phyloP scores from a whole-genome alignment of 2,888 invertebrate genomes.

The Scaptomyza cyrtandrae region DNA sequence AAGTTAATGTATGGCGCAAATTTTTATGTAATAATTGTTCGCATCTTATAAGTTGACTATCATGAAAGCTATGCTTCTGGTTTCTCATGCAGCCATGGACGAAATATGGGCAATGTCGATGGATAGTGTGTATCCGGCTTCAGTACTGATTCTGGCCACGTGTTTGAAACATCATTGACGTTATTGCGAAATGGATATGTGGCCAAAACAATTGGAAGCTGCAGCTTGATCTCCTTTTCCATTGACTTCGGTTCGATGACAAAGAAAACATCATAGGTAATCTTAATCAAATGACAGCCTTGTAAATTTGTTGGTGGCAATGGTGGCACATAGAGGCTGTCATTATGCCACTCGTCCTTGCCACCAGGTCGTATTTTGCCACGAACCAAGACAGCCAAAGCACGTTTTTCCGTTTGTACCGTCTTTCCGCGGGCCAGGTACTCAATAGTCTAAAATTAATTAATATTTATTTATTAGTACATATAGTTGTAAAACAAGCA shows the following conservation, averaged over 20 bases:
- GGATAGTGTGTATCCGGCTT: slow-evolving; percentile 96
- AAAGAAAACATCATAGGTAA: slow-evolving; percentile 96
- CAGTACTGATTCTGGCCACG: slow-evolving; percentile 86
- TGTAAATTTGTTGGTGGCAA: slow-evolving; percentile 96
- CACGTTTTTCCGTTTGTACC: slow-evolving; percentile 93
- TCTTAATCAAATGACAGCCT: slow-evolving; percentile 96
- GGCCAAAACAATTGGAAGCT: slow-evolving; percentile 95
- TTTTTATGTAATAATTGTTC: slow-evolving; percentile 51
- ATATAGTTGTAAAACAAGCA: background rate
- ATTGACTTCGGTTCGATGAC: slow-evolving; percentile 95
- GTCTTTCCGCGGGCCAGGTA: slow-evolving; percentile 94
- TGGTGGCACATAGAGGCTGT: slow-evolving; percentile 96
- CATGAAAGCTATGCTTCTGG: slow-evolving; percentile 70
- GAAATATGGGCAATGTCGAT: slow-evolving; percentile 94
- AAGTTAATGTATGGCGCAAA: slow-evolving; percentile 68
- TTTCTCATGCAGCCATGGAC: slow-evolving; percentile 93
- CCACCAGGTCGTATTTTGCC: slow-evolving; percentile 93
- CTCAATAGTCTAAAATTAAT: slow-evolving; percentile 89
- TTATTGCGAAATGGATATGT: slow-evolving; percentile 93
- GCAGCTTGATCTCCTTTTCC: slow-evolving; percentile 95
- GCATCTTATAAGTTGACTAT: slow-evolving; percentile 3
- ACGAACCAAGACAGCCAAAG: slow-evolving; percentile 90
- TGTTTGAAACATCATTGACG: slow-evolving; percentile 86
- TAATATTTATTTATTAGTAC: too few relatives aligned
- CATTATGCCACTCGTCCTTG: slow-evolving; percentile 93